Percentiles rank a stretch among this genome's conserved stretches.
phyloP scores from a whole-genome alignment of 2,888 invertebrate species.

The Drosophila maculinotata region DNA sequence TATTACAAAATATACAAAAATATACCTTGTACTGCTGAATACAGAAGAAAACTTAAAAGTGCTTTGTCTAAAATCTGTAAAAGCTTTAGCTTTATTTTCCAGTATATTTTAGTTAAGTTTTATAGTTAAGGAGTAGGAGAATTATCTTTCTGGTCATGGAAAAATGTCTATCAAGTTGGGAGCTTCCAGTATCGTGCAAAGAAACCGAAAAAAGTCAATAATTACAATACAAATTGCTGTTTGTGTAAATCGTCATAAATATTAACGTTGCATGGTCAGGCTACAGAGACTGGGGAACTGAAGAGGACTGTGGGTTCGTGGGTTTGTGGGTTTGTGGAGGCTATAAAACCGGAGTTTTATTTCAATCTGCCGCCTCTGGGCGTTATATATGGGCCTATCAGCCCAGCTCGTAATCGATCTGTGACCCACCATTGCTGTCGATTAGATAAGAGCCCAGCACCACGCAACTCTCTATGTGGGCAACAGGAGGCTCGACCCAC shows the following conservation, averaged over 20 bases:
- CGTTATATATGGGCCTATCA: conserved; percentile 61
- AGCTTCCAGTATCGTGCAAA: conserved; percentile 23
- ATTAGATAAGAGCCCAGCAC: conserved; percentile 68
- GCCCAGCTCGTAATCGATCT: conserved; percentile 63
- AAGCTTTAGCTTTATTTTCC: neutral
- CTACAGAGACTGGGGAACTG: neutral
- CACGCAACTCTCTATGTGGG: conserved; percentile 15
- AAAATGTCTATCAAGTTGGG: neutral
- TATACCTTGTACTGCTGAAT: too few species aligned
- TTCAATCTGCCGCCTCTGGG: conserved; percentile 79
- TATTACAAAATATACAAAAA: neutral
- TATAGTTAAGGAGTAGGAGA: too few species aligned
- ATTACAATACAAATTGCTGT: conserved; percentile 76
- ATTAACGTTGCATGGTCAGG: conserved; percentile 23
- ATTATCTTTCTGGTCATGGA: too few species aligned
- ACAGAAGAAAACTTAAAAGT: too few species aligned
- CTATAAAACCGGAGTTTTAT: conserved; percentile 78
- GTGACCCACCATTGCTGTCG: conserved; percentile 66
- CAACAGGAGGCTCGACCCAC: conserved; percentile 62
- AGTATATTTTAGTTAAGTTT: too few species aligned
- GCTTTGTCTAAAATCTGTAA: neutral
- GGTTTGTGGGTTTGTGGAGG: conserved; percentile 47
- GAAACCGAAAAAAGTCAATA: conserved; percentile 55
- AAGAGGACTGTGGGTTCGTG: neutral
- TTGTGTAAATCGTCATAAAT: conserved; percentile 74